Evolutionary conservation across 2,888 invertebrate genomes (phyloP), one percentile per base, ranked within the genome.

Genomic region (Helleia helle): DNA sequence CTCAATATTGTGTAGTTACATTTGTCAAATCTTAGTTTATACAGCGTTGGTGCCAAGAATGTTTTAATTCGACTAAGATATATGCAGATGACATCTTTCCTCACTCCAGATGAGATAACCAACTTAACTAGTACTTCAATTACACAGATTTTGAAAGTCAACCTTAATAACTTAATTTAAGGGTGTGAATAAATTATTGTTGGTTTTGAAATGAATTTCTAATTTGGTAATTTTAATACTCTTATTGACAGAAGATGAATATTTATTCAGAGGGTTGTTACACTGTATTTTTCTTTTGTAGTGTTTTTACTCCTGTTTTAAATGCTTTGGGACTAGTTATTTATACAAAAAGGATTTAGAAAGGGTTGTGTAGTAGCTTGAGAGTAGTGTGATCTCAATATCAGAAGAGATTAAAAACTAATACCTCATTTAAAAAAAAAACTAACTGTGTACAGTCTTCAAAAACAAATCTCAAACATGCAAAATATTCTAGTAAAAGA

Each of bases 1-100:
- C 5, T 17, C 15, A 31, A 25, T 13, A 36, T 13, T 25, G 24
- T 25, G 13, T 8, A n/a, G 31, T 13, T 6, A 26, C 26, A 40
- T 31, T 40, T 17, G 40, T 26, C 25, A 12, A 40, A 14, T 18
- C 27, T 17, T 7, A 26, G 15, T 22, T 11, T 26, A 26, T 28
- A 42, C 36, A 50, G 62, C 62, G 50, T 45, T 43, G 29, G 39
- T 62, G 51, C 53, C 52, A 67, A 64, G 68, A 71, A 76, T 75
- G 65, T 67, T 59, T 64, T 71, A 71, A 73, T 68, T 58, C 65
- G 74, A 75, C 75, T 62, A 61, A 62, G 73, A 79, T 72, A 70
- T 65, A 79, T 80, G 80, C 71, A 76, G 75, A 76, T 69, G 77
- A 79, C 80, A 77, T 65, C 59, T 65, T 55, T 68, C 63, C 63